phyloP scores from a whole-genome alignment of 1,140 invertebrate species.

The Spodoptera litura region DNA sequence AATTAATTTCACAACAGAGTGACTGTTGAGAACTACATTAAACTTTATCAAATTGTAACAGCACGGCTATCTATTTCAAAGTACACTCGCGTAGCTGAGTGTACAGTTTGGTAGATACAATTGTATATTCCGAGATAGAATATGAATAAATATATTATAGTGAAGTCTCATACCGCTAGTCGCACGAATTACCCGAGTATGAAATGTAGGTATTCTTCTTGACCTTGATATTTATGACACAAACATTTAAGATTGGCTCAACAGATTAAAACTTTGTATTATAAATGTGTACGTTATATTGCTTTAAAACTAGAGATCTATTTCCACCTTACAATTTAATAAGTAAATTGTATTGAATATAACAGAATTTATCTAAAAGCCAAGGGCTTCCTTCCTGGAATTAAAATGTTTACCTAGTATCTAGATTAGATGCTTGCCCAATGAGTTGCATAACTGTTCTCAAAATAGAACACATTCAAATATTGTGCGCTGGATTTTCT shows the following conservation, averaged over 20 bases:
- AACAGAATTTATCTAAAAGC: not conserved
- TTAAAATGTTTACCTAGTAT: slow-evolving; percentile 20
- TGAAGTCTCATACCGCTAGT: slow-evolving; percentile 46
- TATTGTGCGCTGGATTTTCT: slow-evolving; percentile 8
- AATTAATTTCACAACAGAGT: slow-evolving; percentile 37
- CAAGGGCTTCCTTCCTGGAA: slow-evolving; percentile 1
- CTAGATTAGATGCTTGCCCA: slow-evolving; percentile 13
- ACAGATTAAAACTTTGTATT: slow-evolving; percentile 49
- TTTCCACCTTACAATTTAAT: not conserved
- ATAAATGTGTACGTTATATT: slow-evolving; percentile 24
- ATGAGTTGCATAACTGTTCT: slow-evolving; percentile 31
- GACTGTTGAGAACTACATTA: slow-evolving; percentile 40
- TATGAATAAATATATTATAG: slow-evolving; percentile 49
- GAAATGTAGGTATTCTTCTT: slow-evolving; percentile 55
- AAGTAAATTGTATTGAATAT: not conserved
- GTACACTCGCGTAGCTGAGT: slow-evolving; percentile 44
- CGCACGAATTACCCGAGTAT: slow-evolving; percentile 49
- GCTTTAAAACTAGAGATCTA: not conserved
- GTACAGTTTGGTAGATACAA: slow-evolving; percentile 28
- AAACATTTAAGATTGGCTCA: slow-evolving; percentile 55
- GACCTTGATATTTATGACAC: slow-evolving; percentile 66
- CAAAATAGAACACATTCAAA: slow-evolving; percentile 14
- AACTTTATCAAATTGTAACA: slow-evolving; percentile 51
- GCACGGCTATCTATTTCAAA: slow-evolving; percentile 44
- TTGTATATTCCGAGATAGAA: slow-evolving; percentile 50